Conservation (phyloP, 35 echinoderm and acorn worm species). For the Eucidaris tribuloides region DNA sequence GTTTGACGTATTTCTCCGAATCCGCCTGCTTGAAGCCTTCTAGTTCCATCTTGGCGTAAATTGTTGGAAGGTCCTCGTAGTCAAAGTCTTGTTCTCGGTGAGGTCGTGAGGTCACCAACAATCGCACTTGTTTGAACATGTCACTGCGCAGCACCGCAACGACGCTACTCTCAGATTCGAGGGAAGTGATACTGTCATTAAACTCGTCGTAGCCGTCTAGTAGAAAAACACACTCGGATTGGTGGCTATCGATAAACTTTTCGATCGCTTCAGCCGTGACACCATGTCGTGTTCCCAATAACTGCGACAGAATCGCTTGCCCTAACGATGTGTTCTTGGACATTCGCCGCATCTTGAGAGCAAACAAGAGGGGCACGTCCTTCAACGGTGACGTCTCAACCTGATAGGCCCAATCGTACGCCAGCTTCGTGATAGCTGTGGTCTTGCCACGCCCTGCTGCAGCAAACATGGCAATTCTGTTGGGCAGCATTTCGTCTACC, state of each 20-base stretch:
- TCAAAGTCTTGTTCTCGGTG: background rate
- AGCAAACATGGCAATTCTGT: background rate
- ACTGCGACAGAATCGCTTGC: background rate
- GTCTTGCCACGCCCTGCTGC: slow-evolving; percentile 7
- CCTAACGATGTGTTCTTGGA: background rate
- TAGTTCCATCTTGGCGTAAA: background rate
- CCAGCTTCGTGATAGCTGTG: background rate
- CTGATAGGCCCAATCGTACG: background rate
- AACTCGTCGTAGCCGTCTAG: slow-evolving; percentile 8
- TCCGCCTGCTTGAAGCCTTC: background rate
- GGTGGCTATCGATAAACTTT: background rate
- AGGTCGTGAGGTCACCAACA: background rate
- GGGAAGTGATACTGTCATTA: background rate
- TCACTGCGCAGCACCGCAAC: background rate
- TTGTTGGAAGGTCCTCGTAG: background rate
- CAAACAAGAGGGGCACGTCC: background rate
- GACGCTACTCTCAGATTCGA: background rate
- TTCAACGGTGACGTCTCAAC: background rate
- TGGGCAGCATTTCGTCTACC: no score
- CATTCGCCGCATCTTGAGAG: background rate
- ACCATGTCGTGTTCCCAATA: background rate
- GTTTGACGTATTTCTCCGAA: background rate
- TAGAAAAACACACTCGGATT: background rate
- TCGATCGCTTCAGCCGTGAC: background rate
- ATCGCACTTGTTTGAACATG: background rate